Conservation (phyloP, 1,140 invertebrate genomes). For the Marisa cornuarietis region DNA sequence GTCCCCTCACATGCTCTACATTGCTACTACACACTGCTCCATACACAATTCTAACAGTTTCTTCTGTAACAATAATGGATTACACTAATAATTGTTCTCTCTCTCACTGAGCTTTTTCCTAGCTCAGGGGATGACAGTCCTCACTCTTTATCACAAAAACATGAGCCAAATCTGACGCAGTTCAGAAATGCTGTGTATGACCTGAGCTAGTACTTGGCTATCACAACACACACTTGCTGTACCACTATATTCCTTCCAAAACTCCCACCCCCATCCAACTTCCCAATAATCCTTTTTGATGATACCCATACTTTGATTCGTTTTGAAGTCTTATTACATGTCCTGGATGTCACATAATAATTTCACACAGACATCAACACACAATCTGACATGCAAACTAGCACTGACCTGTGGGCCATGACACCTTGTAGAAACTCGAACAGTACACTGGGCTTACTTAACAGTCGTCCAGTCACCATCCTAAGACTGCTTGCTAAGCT, state of each 20-base stretch:
- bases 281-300: background rate
- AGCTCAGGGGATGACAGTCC: too few relatives aligned
- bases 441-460: slow-evolving; percentile 59
- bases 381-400: background rate
- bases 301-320: background rate
- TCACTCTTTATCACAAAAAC: too few relatives aligned
- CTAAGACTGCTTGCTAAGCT: slow-evolving; percentile 50
- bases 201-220: too few relatives aligned
- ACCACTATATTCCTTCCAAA: background rate
- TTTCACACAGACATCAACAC: background rate
- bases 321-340: background rate
- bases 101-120: too few relatives aligned
- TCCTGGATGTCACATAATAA: too few relatives aligned
- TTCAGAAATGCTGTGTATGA: too few relatives aligned
- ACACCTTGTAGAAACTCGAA: slow-evolving; percentile 75
- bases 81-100: too few relatives aligned
- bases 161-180: too few relatives aligned
- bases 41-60: too few relatives aligned
- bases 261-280: too few relatives aligned
- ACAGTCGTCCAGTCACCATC: slow-evolving; percentile 49
- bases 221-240: background rate
- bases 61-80: too few relatives aligned
- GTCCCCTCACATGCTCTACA: background rate
- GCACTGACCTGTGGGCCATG: slow-evolving; percentile 68
- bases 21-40: background rate